Evolutionary conservation across 2,113 vertebrate species (phyloP).

Genomic region (Trematomus loennbergii): DNA sequence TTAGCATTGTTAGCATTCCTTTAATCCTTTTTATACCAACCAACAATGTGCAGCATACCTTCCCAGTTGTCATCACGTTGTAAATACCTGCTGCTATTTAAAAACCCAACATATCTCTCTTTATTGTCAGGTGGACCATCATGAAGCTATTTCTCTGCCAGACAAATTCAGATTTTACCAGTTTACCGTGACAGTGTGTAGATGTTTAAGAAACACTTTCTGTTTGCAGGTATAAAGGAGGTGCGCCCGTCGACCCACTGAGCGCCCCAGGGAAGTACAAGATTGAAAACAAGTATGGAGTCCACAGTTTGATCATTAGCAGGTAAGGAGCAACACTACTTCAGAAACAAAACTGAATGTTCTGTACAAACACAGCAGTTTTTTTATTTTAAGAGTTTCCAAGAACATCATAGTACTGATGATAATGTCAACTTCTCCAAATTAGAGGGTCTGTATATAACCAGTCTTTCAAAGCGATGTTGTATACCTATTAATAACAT

Average conservation of each 20-base stretch:
- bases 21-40: neutral
- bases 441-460: neutral
- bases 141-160: neutral
- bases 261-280: slow-evolving; percentile 92
- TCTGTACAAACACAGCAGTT: neutral
- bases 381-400: neutral
- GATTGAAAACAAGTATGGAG: slow-evolving; percentile 94
- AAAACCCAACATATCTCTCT: neutral
- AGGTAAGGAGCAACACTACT: slow-evolving; percentile 80
- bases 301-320: slow-evolving; percentile 94
- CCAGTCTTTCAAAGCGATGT: neutral
- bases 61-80: neutral
- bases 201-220: too few relatives aligned
- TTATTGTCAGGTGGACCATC: neutral
- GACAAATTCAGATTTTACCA: neutral
- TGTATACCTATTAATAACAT: neutral
- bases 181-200: neutral
- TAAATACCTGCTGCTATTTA: slow-evolving; percentile 1
- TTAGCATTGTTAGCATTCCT: slow-evolving; percentile 2
- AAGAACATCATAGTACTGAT: neutral
- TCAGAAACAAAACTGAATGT: neutral
- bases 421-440: neutral
- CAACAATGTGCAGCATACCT: neutral
- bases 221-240: slow-evolving; percentile 90
- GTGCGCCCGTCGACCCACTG: slow-evolving; percentile 87